These are phyloP conservation scores for Drosophila nr. medialis DNA, from an alignment of 2,888 invertebrate species.

Conservation along the genomic window DNA sequence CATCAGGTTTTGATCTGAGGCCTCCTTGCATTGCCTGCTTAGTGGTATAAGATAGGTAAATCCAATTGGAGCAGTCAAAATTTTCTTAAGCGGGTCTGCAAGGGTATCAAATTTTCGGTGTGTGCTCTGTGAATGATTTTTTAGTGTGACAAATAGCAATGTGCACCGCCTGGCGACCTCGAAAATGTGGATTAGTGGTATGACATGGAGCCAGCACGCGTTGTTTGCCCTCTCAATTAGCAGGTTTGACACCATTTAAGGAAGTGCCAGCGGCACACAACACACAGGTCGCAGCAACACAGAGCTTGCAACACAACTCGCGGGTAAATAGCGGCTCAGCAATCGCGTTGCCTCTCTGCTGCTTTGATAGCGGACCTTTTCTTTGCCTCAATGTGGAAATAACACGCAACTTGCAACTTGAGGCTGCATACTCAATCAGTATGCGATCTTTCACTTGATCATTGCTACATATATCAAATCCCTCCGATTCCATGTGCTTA, in stretches of 20 bases:
- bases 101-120: background rate
- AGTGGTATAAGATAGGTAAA: background rate
- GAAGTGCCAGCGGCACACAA: constrained; percentile 55
- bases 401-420: background rate
- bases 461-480: background rate
- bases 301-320: constrained; percentile 63
- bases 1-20: background rate
- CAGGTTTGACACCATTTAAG: constrained; percentile 54
- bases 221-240: constrained; percentile 70
- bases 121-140: background rate
- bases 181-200: constrained; percentile 54
- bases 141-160: background rate
- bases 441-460: background rate
- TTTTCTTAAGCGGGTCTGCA: background rate
- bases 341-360: constrained; percentile 16
- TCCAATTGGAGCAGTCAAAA: background rate
- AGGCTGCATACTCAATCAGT: background rate
- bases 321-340: constrained; percentile 58
- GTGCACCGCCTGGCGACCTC: constrained; percentile 1
- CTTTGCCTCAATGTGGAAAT: constrained; percentile 11
- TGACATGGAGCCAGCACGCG: constrained; percentile 64
- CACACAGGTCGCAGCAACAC: constrained; percentile 30
- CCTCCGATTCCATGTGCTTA: background rate
- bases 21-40: background rate
- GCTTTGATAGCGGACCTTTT: constrained; percentile 23